phyloP scores from a whole-genome alignment of 2,797 vertebrate species.

The Gobio occitaniae region DNA sequence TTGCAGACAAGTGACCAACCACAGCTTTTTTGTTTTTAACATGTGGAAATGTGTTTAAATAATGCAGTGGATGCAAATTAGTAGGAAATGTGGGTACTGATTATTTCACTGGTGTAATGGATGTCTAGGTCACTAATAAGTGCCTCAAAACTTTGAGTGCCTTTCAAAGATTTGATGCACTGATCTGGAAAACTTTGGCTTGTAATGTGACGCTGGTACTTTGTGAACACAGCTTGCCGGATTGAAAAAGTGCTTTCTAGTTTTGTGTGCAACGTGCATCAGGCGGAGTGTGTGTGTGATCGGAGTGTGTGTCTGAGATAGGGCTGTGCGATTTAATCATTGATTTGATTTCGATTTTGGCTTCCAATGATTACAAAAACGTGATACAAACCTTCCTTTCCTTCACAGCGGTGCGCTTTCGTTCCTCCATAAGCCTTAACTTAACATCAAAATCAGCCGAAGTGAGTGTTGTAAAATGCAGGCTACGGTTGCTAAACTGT shows the following conservation, averaged over 20 bases:
- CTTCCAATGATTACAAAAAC: too few species aligned
- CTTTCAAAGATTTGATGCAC: not conserved
- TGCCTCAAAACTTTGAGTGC: conserved; percentile 1
- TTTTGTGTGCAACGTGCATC: not conserved
- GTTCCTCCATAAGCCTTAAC: too few species aligned
- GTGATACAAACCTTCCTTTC: too few species aligned
- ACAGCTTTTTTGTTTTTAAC: not conserved
- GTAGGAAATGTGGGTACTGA: not conserved
- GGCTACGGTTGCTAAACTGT: too few species aligned
- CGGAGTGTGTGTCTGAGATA: not conserved
- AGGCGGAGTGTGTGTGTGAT: not conserved
- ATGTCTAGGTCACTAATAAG: not conserved
- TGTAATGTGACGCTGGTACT: not conserved
- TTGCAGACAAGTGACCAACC: too few species aligned
- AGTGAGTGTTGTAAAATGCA: too few species aligned
- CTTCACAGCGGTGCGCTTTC: too few species aligned
- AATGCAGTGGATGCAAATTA: not conserved
- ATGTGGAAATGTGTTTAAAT: not conserved
- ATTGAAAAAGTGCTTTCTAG: not conserved
- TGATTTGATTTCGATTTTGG: too few species aligned
- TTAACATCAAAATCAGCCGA: too few species aligned
- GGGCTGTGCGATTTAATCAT: too few species aligned
- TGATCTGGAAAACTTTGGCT: not conserved
- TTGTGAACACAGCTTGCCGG: not conserved
- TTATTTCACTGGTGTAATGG: not conserved